phyloP scores from a whole-genome alignment of 1,140 invertebrate species.

The Drosophila trapezifrons region DNA sequence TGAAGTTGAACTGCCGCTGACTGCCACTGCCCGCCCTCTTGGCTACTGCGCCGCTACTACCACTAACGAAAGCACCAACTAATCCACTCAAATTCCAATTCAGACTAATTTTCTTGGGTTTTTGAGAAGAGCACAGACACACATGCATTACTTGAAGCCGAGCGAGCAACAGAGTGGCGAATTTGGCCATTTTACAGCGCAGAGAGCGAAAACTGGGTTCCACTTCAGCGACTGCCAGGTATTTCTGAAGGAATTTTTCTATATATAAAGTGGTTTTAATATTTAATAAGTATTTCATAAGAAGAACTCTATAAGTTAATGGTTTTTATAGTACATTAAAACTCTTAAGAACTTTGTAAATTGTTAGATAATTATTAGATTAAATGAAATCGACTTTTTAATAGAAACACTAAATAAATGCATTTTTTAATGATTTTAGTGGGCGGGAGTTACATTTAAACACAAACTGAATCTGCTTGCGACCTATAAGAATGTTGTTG shows the following conservation, averaged over 20 bases:
- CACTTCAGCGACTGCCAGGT: conserved; percentile 4
- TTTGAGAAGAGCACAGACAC: conserved; percentile 31
- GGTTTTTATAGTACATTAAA: neutral
- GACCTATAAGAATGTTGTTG: too few species aligned
- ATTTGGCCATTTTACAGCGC: conserved; percentile 36
- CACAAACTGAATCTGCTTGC: too few species aligned
- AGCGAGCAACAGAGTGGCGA: conserved; percentile 22
- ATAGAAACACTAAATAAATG: neutral
- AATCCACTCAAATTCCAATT: conserved; percentile 64
- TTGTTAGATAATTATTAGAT: too few species aligned
- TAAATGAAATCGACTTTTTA: too few species aligned
- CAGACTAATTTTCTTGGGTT: conserved; percentile 65
- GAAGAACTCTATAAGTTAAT: neutral
- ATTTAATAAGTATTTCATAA: neutral
- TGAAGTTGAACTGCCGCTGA: conserved; percentile 64
- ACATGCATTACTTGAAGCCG: neutral
- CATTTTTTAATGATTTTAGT: too few species aligned
- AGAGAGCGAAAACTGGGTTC: conserved; percentile 1
- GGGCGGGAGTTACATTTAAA: too few species aligned
- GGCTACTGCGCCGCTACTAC: conserved; percentile 45
- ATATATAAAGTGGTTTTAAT: neutral
- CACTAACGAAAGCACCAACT: conserved; percentile 9
- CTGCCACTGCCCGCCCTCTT: conserved; percentile 36
- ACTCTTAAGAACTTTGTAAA: too few species aligned
- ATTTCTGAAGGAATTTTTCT: conserved; percentile 8